Base-by-base conservation (phyloP, 2,797 vertebrate species). In the Chaetodon trifasciatus region DNA sequence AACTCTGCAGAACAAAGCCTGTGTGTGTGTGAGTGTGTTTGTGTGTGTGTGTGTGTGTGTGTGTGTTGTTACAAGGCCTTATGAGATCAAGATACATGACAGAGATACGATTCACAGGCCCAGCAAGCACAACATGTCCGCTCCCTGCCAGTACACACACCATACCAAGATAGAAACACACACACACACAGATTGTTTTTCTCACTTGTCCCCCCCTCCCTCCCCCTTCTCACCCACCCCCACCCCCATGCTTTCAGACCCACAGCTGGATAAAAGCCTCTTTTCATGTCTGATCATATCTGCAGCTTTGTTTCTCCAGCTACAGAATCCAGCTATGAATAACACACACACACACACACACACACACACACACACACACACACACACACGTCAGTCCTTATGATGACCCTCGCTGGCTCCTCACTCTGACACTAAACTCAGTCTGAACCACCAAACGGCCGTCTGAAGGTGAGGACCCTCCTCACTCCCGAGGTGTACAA, bases 251-350 rank as follows among this genome's bases (percentile, higher is more conserved):
- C 64, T 76, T 79, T 83, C 81, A 79, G 58, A 79, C 50, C 61
- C 79, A 40, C 78, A 55, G 44, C 67, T 65, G 83, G 78, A 87
- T 91, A 89, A 85, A 87, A 91, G 74, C 71, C 39, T 87, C 71
- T 77, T 78, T 78, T 88, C 84, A 84, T 79, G 84, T 90, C 85
- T 80, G 86, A 90, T 89, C 79, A 70, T 71, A 89, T 90, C 83
- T 68, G 64, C 37, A 3, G 50, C 81, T 87, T 87, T 89, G 78
- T 92, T 90, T 79, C 74, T 65, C 57, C 76, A 60, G 70, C 81
- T 72, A 67, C 58, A 70, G 44, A 70, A 79, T 86, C 65, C 78
- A 72, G 62, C 70, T 58, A 87, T 88, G 85, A 90, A 89, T 86
- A 87, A 87, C 70, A 19, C 71, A 68, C 70, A 69, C 23, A 40